These are phyloP conservation scores for Clarias fuscus DNA, from an alignment of 2,797 vertebrate genomes.

Conservation along the genomic window DNA sequence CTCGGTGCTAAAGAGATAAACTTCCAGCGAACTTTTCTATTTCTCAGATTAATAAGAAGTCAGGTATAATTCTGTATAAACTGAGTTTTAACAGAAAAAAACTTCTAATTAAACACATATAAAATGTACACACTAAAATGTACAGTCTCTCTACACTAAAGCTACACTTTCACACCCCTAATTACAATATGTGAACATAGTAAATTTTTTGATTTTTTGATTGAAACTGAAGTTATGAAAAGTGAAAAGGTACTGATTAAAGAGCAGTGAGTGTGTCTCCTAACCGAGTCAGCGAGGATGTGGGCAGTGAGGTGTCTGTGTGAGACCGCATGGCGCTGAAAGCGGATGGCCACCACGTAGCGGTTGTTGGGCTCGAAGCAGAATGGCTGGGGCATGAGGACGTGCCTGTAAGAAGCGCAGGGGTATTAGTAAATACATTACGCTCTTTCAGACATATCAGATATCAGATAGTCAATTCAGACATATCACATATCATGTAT, in stretches of 20 bases:
- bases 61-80: background rate
- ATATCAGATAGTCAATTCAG: too few relatives aligned
- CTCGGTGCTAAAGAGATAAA: background rate
- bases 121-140: too few relatives aligned
- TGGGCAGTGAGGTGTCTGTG: constrained; percentile 76
- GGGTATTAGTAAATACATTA: background rate
- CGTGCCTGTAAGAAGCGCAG: constrained; percentile 65
- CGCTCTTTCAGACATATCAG: background rate
- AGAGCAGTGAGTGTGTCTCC: constrained; percentile 26
- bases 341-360: constrained; percentile 77
- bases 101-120: background rate
- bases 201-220: background rate
- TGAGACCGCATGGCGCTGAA: constrained; percentile 77
- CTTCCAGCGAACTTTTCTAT: background rate
- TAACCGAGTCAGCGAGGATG: constrained; percentile 86
- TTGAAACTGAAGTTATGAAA: background rate
- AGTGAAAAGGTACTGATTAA: background rate
- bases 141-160: background rate
- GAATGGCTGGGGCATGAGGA: constrained; percentile 83
- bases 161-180: background rate
- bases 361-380: constrained; percentile 85
- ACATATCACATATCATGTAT: constrained; percentile 5
- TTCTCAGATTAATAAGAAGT: background rate
- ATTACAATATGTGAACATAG: too few relatives aligned
- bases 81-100: background rate